These are phyloP conservation scores for Plebejus melissa DNA, from an alignment of 2,888 invertebrate species.

Conservation along the genomic window DNA sequence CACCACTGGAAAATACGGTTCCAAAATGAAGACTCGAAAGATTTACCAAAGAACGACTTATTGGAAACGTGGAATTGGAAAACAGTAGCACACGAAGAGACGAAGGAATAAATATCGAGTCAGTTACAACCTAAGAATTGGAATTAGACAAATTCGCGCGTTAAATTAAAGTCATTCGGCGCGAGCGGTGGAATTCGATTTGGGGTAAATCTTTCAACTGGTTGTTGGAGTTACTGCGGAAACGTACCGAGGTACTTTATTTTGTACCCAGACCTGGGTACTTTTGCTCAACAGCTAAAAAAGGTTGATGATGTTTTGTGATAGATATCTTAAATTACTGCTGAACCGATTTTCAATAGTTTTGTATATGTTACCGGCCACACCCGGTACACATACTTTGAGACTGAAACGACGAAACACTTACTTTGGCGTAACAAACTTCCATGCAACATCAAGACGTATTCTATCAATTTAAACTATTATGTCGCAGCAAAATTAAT, in stretches of 20 bases:
- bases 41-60: constrained; percentile 3
- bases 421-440: too few relatives aligned
- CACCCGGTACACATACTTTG: too few relatives aligned
- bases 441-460: too few relatives aligned
- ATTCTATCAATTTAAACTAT: too few relatives aligned
- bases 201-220: constrained; percentile 66
- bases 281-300: not conserved
- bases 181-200: constrained; percentile 67
- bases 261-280: not conserved
- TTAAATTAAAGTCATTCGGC: constrained; percentile 74
- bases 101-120: constrained; percentile 72
- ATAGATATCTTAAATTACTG: too few relatives aligned
- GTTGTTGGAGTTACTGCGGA: constrained; percentile 2
- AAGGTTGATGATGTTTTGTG: not conserved
- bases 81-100: constrained; percentile 40
- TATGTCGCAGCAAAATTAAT: too few relatives aligned
- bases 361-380: too few relatives aligned
- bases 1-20: not conserved
- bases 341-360: too few relatives aligned
- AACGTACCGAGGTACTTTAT: not conserved
- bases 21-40: not conserved
- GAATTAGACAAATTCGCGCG: constrained; percentile 78
- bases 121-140: constrained; percentile 75
- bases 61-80: constrained; percentile 20
- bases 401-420: too few relatives aligned